Conservation (phyloP, 2,797 vertebrate species). For the Gymnothorax reevesii region DNA sequence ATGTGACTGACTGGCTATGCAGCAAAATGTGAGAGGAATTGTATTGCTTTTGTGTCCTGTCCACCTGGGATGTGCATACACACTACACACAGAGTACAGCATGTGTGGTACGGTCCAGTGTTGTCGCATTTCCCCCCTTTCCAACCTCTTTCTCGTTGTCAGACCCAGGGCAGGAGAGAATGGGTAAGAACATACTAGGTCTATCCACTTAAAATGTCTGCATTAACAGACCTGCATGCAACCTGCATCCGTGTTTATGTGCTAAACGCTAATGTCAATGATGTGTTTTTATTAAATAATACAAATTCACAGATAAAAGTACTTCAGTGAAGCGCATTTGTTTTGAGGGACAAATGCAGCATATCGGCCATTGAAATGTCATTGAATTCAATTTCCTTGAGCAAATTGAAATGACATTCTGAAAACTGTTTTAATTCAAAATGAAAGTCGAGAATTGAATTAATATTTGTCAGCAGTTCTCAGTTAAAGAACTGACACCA, state of each 20-base stretch:
- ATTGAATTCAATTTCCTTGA: not conserved
- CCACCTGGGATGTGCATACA: not conserved
- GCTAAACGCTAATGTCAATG: not conserved
- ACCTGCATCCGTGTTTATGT: slow-evolving; percentile 28
- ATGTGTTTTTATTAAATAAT: not conserved
- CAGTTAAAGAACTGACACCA: not conserved
- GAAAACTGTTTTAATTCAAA: not conserved
- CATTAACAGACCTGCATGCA: not conserved
- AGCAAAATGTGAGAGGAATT: slow-evolving; percentile 2
- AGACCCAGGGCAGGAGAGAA: slow-evolving; percentile 39
- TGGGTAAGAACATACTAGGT: slow-evolving; percentile 29
- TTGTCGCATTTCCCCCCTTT: slow-evolving; percentile 4
- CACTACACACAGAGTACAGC: not conserved
- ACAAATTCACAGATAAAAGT: not conserved
- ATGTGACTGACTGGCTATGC: not conserved
- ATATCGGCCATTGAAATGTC: not conserved
- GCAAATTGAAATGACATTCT: not conserved
- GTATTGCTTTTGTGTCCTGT: not conserved
- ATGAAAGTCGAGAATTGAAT: not conserved
- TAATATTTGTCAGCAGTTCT: not conserved
- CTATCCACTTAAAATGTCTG: not conserved
- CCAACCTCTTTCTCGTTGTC: slow-evolving; percentile 45
- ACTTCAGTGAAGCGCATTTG: not conserved
- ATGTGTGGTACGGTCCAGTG: not conserved
- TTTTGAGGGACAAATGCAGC: not conserved